A percentile compares a stretch with the other conserved stretches of the same genome.
Conservation (phyloP, 2,113 vertebrate genomes). For the Carollia perspicillata region DNA sequence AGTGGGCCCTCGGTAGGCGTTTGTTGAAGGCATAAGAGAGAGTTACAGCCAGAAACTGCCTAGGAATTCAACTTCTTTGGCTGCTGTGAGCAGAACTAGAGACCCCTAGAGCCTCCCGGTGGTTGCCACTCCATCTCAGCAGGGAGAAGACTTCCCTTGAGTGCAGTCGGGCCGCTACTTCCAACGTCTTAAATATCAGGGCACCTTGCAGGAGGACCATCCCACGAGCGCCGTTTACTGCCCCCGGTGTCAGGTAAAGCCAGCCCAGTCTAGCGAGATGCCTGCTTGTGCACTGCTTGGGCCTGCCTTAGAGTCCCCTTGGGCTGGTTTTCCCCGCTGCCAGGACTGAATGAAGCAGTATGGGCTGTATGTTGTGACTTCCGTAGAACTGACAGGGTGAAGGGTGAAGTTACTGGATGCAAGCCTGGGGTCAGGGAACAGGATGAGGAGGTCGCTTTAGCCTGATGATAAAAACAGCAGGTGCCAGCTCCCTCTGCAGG, state of each 20-base stretch:
- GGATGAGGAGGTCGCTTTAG: not conserved
- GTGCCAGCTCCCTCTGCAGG: not conserved
- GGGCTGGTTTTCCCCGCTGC: not conserved
- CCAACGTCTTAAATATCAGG: not conserved
- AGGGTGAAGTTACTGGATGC: too few relatives aligned
- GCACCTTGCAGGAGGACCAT: not conserved
- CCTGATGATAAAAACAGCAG: not conserved
- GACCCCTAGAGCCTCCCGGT: not conserved
- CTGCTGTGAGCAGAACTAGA: not conserved
- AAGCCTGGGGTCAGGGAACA: not conserved
- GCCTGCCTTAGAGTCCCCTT: not conserved
- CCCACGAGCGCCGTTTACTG: not conserved
- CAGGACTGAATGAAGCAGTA: rapidly evolving
- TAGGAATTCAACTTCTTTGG: not conserved
- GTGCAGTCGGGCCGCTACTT: not conserved
- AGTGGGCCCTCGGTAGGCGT: not conserved
- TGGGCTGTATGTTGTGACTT: not conserved
- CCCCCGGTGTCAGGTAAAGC: not conserved
- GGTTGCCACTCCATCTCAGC: not conserved
- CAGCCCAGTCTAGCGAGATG: not conserved
- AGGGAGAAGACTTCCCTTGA: not conserved
- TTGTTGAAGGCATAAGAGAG: not conserved
- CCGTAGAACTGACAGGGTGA: not conserved
- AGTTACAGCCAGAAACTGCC: not conserved
- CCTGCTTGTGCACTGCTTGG: not conserved